Percentiles rank a stretch among this genome's conserved stretches.
Evolutionary conservation across 2,888 invertebrate species (phyloP).

Genomic region (Rhopalosiphum nymphaeae): DNA sequence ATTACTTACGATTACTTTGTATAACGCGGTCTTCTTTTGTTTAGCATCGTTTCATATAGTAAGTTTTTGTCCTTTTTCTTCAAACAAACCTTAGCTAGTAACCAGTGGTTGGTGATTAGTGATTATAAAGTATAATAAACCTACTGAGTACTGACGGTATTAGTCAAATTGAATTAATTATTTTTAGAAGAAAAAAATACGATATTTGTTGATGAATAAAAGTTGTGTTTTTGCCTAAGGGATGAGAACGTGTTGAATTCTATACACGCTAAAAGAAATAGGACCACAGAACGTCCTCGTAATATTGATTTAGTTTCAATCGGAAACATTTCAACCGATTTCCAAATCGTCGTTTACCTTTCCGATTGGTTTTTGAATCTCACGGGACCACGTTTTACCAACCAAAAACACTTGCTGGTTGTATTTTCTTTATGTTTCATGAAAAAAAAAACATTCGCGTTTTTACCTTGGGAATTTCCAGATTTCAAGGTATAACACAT

Average conservation of each 20-base stretch:
- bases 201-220: slow-evolving; percentile 18
- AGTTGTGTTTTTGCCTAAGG: slow-evolving; percentile 10
- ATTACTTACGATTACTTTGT: not conserved
- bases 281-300: slow-evolving; percentile 38
- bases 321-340: slow-evolving; percentile 47
- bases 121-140: not conserved
- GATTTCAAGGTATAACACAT: not conserved
- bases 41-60: not conserved
- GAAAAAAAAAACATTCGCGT: slow-evolving; percentile 25
- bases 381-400: slow-evolving; percentile 44
- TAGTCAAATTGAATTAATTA: not conserved
- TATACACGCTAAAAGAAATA: slow-evolving; percentile 25
- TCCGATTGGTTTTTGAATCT: slow-evolving; percentile 60
- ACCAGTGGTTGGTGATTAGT: not conserved
- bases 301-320: slow-evolving; percentile 59
- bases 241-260: slow-evolving; percentile 47
- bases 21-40: not conserved
- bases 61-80: not conserved
- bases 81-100: not conserved
- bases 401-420: slow-evolving; percentile 35
- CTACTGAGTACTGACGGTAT: not conserved
- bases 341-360: slow-evolving; percentile 61
- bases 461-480: not conserved
- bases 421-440: slow-evolving; percentile 18
- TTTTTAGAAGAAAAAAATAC: not conserved